Base-by-base conservation (phyloP, 2,888 invertebrate species). In the Phyllotreta striolata region DNA sequence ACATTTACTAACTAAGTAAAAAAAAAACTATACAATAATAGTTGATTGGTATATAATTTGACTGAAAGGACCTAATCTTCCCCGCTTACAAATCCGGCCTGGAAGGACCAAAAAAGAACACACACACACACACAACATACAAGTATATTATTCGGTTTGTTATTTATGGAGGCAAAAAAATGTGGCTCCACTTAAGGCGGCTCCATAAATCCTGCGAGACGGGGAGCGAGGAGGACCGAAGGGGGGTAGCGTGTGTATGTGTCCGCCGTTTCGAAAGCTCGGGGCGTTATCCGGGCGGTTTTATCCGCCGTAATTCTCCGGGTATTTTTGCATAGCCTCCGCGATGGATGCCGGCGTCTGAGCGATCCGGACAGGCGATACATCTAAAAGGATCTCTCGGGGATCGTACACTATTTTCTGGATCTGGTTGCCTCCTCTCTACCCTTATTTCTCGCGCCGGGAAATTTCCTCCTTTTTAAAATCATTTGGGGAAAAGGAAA, bases 321-420 rank as follows among this genome's bases (percentile, higher is more conserved):
- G 73, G 71, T 73, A 73, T 75, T 75, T 78, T 77, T 77, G 77
- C 77, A 77, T 77, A 24, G 75, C 74, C 73, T 70, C 74, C 72
- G 70, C 74, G 77, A 78, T 78, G 73, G 72, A 78, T 77, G 77
- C 70, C 70, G 72, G 71, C 74, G 76, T 77, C 76, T 75, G 74
- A 77, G 72, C 77, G 77, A 77, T 76, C 74, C 71, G 72, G 78
- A 77, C 78, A 74, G 73, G 77, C 77, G 74, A 78, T 78, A 76
- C 76, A 77, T 78, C 72, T 73, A 67, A 55, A 13, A 44, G 56
- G 55, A 69, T 73, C 75, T 71, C 73, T 56, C 63, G 74, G 74
- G 74, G 72, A 70, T 70, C 73, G 71, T 74, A 66, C 70, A 72
- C 72, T 70, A 69, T 64, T 65, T 47, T 62, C 41, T 55, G 49